Evolutionary conservation across 2,113 vertebrate genomes (phyloP), one percentile per base, ranked within the genome.

Genomic region (Nematolebias whitei): DNA sequence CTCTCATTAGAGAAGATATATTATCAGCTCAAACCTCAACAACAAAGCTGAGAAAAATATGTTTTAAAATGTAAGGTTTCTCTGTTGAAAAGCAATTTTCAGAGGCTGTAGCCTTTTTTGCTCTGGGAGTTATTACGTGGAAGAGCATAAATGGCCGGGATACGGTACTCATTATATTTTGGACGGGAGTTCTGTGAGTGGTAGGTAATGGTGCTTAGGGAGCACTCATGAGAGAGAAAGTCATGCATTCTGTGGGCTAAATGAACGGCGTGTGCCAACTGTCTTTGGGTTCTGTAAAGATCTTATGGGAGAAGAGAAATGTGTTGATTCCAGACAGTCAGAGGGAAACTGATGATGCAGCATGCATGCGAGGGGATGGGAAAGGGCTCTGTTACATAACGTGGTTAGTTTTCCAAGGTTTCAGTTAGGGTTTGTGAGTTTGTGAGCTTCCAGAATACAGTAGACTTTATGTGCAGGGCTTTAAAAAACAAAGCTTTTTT

Each of bases 351-450:
- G 87, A 90, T 90, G 88, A 93, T 86, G 82, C 85, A 87, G 90
- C 84, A 82, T 79, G 75, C 81, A 79, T 81, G 85, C 76, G 86
- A 71, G 58, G 68, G 81, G 75, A 89, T 88, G 88, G 87, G 83
- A 88, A 90, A 88, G 80, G 79, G 79, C 86, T 84, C 26, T 78
- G 80, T 91, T 91, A 90, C 85, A 85, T 90, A 91, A 90, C 76
- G 57, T 57, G 39, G 74, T 58, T 70, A 85, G 68, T 85, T 91
- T 91, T 90, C 86, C 75, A 88, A 86, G 57, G 68, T 74, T 78
- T 90, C 59, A 59, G 64, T 71, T 64, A 58, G 56, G 78, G 57
- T 71, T 80, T 84, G 51, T n/a, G n/a, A n/a, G 76, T 74, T 61
- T 68, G 59, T 53, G 60, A 63, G 68, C 71, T 74, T 66, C 60